phyloP scores from a whole-genome alignment of 2,797 vertebrate species.

The Poecilia velifera region DNA sequence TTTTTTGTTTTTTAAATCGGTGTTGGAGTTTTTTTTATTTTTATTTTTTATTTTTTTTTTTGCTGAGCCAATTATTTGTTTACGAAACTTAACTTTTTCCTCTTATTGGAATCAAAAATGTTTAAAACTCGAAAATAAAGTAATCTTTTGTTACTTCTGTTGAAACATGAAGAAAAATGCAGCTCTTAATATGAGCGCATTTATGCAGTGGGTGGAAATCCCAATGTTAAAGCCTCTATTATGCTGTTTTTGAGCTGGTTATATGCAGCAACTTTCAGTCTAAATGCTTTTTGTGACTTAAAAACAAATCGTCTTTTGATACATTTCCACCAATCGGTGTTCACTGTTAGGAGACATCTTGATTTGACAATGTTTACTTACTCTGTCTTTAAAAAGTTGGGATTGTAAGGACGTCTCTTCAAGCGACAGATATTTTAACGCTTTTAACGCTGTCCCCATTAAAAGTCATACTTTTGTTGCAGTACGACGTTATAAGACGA shows the following conservation, averaged over 20 bases:
- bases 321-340: neutral
- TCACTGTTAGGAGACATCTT: neutral
- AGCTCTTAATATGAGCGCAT: neutral
- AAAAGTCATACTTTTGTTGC: neutral
- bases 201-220: neutral
- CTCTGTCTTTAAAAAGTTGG: neutral
- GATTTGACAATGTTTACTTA: neutral
- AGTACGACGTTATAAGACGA: neutral
- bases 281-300: neutral
- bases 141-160: neutral
- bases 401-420: neutral
- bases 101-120: neutral
- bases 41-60: neutral
- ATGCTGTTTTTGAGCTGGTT: neutral
- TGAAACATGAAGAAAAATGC: neutral
- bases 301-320: neutral
- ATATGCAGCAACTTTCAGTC: neutral
- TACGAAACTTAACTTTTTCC: neutral
- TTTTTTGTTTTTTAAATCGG: neutral
- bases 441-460: neutral
- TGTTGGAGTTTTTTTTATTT: neutral
- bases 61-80: neutral
- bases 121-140: neutral
- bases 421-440: neutral
- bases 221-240: neutral